Evolutionary conservation across 2,113 vertebrate species (phyloP), one percentile per base, ranked within the genome.

Genomic region (Microcebus ravelobensis): DNA sequence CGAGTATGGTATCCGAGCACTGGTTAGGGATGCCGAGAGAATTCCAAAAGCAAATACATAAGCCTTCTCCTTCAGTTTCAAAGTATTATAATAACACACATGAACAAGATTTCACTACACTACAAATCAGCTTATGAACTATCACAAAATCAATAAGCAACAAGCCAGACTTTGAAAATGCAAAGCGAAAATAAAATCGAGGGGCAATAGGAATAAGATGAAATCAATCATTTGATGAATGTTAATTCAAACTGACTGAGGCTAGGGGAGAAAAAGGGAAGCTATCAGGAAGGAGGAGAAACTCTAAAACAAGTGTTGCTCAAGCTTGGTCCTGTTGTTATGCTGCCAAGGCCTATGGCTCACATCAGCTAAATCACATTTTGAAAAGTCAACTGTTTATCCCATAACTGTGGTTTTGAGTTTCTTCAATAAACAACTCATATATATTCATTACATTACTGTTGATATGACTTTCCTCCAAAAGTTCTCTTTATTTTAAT

Each of bases 371-470:
- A 74, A 63, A 79, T 10, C 59, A 55, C 3, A 25, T 93, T 90
- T 68, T 45, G 45, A 34, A 76, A 91, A 76, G 86, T 63, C 52
- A 85, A 55, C 39, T 86, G 52, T 29, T 36, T 76, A 71, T 34
- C 6, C 59, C 9, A 15, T 63, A 63, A 87, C 31, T n/a, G 17
- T 65, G 39, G 12, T 55, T 80, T 8, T 74, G 67, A 81, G 39
- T 81, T 76, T 92, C 67, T 83, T 96, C 83, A 95, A 65, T 57
- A 95, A 91, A 79, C 34, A 90, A 85, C 52, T 76, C n/a, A 39
- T 55, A 82, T 31, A 52, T 3, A 67, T 83, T 89, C 13, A 76
- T 63, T 90, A 77, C 4, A 87, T 50, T 92, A 61, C 27, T 93
- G 7, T 74, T 55, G 9, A 87, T 50, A 84, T 45, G 55, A 80